Evolutionary conservation across 2,113 vertebrate genomes (phyloP).

Genomic region (Urocynchramus pylzowi): DNA sequence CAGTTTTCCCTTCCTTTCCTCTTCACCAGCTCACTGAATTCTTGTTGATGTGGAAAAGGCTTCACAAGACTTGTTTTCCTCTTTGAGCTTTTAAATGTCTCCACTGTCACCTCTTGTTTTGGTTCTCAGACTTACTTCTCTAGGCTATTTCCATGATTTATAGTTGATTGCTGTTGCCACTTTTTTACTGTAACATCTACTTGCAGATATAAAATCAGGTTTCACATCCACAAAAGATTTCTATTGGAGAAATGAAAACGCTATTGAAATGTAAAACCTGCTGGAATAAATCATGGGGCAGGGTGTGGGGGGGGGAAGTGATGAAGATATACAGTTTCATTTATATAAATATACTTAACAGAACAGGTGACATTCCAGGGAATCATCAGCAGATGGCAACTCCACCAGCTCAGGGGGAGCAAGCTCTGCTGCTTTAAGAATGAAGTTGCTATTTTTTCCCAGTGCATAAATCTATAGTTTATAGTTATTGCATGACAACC

Average conservation of each 20-base stretch:
- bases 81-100: not conserved
- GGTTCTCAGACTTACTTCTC: slow-evolving; percentile 12
- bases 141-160: slow-evolving; percentile 25
- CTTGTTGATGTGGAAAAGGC: not conserved
- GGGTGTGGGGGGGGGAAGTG: not conserved
- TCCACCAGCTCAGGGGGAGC: slow-evolving; percentile 49
- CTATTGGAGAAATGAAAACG: slow-evolving; percentile 44
- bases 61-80: not conserved
- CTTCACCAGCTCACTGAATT: not conserved
- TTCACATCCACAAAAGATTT: slow-evolving; percentile 54
- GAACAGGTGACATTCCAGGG: slow-evolving; percentile 60
- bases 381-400: slow-evolving; percentile 69
- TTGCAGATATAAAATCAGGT: slow-evolving; percentile 44
- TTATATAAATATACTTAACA: slow-evolving; percentile 35
- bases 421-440: slow-evolving; percentile 66
- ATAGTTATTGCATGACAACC: slow-evolving; percentile 59
- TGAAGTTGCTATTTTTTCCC: slow-evolving; percentile 56
- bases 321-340: slow-evolving; percentile 40
- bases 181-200: slow-evolving; percentile 7
- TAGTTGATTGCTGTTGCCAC: not conserved
- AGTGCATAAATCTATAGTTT: slow-evolving; percentile 38
- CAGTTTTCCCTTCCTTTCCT: not conserved
- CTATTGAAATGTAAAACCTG: slow-evolving; percentile 61
- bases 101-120: slow-evolving; percentile 35
- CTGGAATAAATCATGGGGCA: slow-evolving; percentile 53